Base-by-base conservation (phyloP, 2,797 vertebrate genomes). In the Macroramphosus scolopax region DNA sequence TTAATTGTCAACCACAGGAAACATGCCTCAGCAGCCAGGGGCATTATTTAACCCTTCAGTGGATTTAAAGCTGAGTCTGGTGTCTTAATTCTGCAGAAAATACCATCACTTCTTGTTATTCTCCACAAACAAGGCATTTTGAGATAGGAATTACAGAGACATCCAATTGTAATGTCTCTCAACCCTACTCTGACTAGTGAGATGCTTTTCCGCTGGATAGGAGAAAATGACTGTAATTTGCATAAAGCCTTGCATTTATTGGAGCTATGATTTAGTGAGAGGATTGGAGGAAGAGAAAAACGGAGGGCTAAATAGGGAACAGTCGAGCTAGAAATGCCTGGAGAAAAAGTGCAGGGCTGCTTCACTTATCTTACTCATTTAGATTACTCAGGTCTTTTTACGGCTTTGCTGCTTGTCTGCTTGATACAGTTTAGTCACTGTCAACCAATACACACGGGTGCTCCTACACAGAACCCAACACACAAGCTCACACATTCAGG, bases 281-380 rank as follows among this genome's bases (percentile, higher is more conserved):
- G 52, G 31, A 58, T 38, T 35, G n/a, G 8, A 39, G 43, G 20
- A 32, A 20, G 40, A 34, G 14, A 38, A 36, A 33, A 35, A 35
- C 3, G n/a, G 38, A 8, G 4, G 8, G 41, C 24, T 28, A 13
- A 12, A 16, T 16, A 39, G 49, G 12, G 20, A 50, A 4, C 32
- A 42, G 50, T 5, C 2, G 24, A 52, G 41, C 24, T 32, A 10
- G 51, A 46, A 43, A 29, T 8, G 44, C 43, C 2, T 10, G 15
- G 44, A 39, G 29, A 48, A 41, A 63, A 63, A 73, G 68, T 58
- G 59, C 53, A 39, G 30, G 50, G 55, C n/a, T n/a, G n/a, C n/a
- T n/a, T n/a, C n/a, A n/a, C n/a, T n/a, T 76, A 80, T 73, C 47
- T 81, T 78, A 54, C 62, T 42, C 57, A 49, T 77, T 62, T 56